Percentiles rank a stretch among this genome's conserved stretches.
Evolutionary conservation across 2,888 invertebrate species (phyloP).

Genomic region (Melangyna quadrimaculata): DNA sequence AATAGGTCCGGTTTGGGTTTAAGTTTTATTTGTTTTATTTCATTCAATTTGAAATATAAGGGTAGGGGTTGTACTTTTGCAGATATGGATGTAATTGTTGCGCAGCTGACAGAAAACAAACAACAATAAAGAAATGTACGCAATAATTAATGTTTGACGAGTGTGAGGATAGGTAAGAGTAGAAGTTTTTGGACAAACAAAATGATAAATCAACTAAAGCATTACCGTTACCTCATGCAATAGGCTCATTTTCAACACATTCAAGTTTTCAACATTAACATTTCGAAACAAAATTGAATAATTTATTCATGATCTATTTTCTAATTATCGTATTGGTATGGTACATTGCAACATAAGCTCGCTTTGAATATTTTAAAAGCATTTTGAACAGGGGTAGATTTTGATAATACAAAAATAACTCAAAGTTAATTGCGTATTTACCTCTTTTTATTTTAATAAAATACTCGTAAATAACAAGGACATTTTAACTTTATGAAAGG

Average conservation of each 20-base stretch:
- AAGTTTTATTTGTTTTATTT: not conserved
- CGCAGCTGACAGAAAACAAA: not conserved
- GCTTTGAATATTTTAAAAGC: too few species aligned
- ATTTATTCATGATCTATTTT: not conserved
- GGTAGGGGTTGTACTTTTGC: not conserved
- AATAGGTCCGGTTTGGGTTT: slow-evolving; percentile 33
- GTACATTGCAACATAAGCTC: too few species aligned
- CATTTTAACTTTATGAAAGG: too few species aligned
- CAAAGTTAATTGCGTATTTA: too few species aligned
- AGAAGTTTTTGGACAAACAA: not conserved
- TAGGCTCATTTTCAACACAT: not conserved
- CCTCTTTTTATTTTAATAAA: too few species aligned
- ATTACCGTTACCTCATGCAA: not conserved
- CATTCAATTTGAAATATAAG: not conserved
- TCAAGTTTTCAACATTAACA: not conserved
- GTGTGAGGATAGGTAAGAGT: not conserved
- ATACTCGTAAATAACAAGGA: too few species aligned
- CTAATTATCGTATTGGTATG: too few species aligned
- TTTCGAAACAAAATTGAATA: not conserved
- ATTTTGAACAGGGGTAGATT: too few species aligned
- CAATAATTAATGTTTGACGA: not conserved
- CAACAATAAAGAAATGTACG: not conserved
- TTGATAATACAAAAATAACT: too few species aligned
- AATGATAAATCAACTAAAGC: not conserved
- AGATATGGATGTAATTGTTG: not conserved